Conservation (phyloP, 2,797 vertebrate genomes). For the Myripristis jacobus region DNA sequence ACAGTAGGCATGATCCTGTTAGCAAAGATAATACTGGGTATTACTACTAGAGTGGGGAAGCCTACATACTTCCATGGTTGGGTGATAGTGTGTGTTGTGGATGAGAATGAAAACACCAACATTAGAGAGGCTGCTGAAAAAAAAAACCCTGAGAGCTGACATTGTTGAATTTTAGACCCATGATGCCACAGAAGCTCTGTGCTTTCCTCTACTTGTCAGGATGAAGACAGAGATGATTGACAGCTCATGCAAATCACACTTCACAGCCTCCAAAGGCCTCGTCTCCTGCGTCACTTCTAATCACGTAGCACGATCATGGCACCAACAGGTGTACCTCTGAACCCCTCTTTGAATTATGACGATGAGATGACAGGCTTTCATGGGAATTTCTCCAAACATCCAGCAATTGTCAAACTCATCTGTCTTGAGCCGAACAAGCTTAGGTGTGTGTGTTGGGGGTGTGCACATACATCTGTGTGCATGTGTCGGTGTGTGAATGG, state of each 20-base stretch:
- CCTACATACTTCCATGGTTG: conserved; percentile 34
- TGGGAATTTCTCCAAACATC: conserved; percentile 71
- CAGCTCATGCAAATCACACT: conserved; percentile 74
- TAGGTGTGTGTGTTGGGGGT: conserved; percentile 20
- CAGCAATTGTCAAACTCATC: conserved; percentile 73
- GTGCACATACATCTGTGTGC: conserved; percentile 27
- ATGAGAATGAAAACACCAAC: conserved; percentile 25
- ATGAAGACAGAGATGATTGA: conserved; percentile 70
- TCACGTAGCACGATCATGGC: conserved; percentile 65
- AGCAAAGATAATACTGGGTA: conserved; percentile 66
- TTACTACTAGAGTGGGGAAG: conserved; percentile 51
- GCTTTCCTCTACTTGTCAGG: conserved; percentile 58
- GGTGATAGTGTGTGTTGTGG: conserved; percentile 51
- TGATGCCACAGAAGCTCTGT: conserved; percentile 60
- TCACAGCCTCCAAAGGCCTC: conserved; percentile 59
- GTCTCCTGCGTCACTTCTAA: conserved; percentile 65
- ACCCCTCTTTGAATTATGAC: conserved; percentile 64
- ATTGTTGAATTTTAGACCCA: conserved; percentile 26
- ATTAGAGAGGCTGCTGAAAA: conserved; percentile 28
- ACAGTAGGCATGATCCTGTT: conserved; percentile 72
- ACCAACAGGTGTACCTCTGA: conserved; percentile 73
- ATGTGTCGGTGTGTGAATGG: conserved; percentile 16
- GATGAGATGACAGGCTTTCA: conserved; percentile 66
- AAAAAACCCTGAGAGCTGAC: conserved; percentile 6
- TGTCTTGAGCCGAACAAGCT: conserved; percentile 53